phyloP scores from a whole-genome alignment of 2,797 vertebrate genomes.

The Schizopygopsis pylzovi region DNA sequence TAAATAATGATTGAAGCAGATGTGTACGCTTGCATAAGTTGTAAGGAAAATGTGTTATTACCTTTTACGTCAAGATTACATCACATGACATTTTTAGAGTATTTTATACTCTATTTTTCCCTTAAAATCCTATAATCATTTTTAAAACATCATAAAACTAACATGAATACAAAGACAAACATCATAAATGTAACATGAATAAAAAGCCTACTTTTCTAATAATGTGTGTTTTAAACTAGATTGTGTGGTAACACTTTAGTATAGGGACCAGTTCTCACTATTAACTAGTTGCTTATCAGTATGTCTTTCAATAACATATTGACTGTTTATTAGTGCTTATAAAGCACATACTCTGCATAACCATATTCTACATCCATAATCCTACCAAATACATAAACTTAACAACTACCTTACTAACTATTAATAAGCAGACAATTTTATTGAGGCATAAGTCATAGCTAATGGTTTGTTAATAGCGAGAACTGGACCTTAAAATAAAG shows the following conservation, averaged over 20 bases:
- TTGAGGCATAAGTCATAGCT: background rate
- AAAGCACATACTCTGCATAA: too few species aligned
- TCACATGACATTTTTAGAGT: background rate
- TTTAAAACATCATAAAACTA: background rate
- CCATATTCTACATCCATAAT: too few species aligned
- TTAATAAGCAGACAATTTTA: background rate
- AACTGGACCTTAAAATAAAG: background rate
- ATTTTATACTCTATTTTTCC: background rate
- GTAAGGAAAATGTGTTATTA: background rate
- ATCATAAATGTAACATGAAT: background rate
- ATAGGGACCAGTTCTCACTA: too few species aligned
- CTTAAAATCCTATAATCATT: background rate
- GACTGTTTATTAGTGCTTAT: too few species aligned
- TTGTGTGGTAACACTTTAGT: too few species aligned
- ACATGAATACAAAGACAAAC: background rate
- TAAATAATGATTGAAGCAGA: background rate
- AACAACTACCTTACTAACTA: background rate
- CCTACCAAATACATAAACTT: too few species aligned
- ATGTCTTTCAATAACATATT: too few species aligned
- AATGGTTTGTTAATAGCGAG: background rate
- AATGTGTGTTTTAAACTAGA: background rate
- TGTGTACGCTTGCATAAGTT: background rate
- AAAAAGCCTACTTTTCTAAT: background rate
- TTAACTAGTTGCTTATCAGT: too few species aligned
- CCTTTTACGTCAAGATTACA: background rate